Evolutionary conservation across 2,888 invertebrate genomes (phyloP).

Genomic region (Andrena minutula): DNA sequence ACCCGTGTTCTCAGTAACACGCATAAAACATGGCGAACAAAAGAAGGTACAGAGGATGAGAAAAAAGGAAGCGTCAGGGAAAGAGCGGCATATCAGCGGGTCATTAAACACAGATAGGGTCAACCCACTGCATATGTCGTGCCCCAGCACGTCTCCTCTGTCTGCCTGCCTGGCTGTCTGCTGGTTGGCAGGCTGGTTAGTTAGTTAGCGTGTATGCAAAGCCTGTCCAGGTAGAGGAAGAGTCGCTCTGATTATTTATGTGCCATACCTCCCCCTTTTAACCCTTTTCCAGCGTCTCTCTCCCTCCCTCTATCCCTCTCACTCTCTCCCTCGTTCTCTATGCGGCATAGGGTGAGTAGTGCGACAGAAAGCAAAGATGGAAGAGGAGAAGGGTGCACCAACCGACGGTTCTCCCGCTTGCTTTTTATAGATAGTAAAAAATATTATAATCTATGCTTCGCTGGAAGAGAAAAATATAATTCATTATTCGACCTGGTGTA

Average conservation of each 20-base stretch:
- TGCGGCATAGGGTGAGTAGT: constrained; percentile 13
- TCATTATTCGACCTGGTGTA: constrained; percentile 80
- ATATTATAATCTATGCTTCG: constrained; percentile 85
- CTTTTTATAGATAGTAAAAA: constrained; percentile 84
- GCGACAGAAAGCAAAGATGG: constrained; percentile 21
- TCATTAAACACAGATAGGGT: constrained; percentile 79
- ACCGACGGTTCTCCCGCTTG: constrained; percentile 52
- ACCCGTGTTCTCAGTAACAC: not conserved
- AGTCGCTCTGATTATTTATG: constrained; percentile 78
- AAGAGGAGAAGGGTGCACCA: constrained; percentile 39
- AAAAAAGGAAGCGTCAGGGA: constrained; percentile 50
- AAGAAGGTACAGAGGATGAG: constrained; percentile 33
- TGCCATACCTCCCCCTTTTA: constrained; percentile 65
- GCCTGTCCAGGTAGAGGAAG: constrained; percentile 75
- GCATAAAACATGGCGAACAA: constrained; percentile 30
- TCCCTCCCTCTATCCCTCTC: constrained; percentile 4
- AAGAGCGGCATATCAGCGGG: constrained; percentile 72
- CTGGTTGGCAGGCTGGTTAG: constrained; percentile 70
- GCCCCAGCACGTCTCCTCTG: constrained; percentile 42
- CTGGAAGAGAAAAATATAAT: constrained; percentile 84
- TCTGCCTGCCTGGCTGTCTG: constrained; percentile 40
- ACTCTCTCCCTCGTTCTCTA: constrained; percentile 15
- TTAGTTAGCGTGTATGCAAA: constrained; percentile 79
- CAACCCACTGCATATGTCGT: constrained; percentile 77
- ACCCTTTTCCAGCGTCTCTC: constrained; percentile 62